Evolutionary conservation across 2,113 vertebrate genomes (phyloP).

Genomic region (Indicator indicator): DNA sequence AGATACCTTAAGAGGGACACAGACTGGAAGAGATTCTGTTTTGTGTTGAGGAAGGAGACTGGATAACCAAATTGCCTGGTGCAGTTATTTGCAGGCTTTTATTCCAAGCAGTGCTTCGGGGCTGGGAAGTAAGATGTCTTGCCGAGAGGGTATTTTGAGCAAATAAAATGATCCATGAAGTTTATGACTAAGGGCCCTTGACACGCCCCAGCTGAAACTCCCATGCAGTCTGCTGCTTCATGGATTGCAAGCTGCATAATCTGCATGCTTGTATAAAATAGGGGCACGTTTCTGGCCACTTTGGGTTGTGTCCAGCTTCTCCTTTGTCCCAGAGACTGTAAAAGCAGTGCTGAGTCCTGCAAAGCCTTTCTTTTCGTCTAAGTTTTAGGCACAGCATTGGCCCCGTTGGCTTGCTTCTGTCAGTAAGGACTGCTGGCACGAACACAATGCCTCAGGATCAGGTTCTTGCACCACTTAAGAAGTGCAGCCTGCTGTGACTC

Average conservation of each 20-base stretch:
- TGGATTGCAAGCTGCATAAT: background rate
- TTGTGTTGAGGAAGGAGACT: conserved; percentile 15
- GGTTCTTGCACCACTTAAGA: background rate
- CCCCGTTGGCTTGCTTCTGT: background rate
- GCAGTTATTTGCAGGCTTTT: conserved; percentile 53
- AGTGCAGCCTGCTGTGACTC: background rate
- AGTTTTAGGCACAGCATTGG: background rate
- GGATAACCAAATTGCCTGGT: conserved; percentile 21
- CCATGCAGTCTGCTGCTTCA: background rate
- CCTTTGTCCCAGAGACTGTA: background rate
- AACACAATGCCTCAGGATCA: background rate
- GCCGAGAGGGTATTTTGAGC: conserved; percentile 64
- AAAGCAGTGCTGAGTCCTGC: background rate
- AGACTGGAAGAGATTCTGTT: conserved; percentile 13
- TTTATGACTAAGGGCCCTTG: conserved; percentile 41
- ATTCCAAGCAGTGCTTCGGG: conserved; percentile 35
- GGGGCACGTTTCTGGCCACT: background rate
- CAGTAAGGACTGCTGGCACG: background rate
- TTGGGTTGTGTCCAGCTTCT: background rate
- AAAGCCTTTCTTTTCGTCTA: background rate
- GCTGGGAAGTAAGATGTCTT: conserved; percentile 38
- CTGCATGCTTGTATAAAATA: background rate
- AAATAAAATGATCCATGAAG: conserved; percentile 45
- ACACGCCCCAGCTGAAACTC: background rate
- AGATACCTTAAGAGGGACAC: background rate